These are phyloP conservation scores for Arge pagana DNA, from an alignment of 2,888 invertebrate species.

Conservation along the genomic window DNA sequence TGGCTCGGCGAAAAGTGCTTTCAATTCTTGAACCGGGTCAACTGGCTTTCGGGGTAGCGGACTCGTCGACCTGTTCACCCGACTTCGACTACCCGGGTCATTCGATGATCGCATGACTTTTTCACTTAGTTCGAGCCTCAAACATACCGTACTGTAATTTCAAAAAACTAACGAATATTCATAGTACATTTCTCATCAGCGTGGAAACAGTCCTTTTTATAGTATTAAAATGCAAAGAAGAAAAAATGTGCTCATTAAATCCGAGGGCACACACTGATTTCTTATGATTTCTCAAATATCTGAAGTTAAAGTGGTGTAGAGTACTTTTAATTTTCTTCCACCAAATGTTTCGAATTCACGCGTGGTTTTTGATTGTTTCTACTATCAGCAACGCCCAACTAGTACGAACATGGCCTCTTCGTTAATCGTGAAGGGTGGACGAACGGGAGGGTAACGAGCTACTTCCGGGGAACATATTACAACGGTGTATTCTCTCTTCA, in stretches of 20 bases:
- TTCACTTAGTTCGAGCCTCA: neutral
- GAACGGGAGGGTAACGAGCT: conserved; percentile 43
- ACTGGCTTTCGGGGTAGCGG: conserved; percentile 39
- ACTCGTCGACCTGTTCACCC: conserved; percentile 50
- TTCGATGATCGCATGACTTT: conserved; percentile 45
- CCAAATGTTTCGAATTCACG: conserved; percentile 2
- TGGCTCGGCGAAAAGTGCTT: conserved; percentile 45
- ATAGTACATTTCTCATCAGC: no score
- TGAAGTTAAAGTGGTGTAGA: no score
- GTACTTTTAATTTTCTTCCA: no score
- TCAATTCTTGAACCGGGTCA: conserved; percentile 47
- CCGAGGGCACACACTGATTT: no score
- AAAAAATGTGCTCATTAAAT: no score
- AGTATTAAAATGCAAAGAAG: no score
- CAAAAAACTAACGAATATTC: no score
- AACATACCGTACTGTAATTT: no score
- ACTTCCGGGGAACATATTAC: conserved; percentile 53
- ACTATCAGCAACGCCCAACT: neutral
- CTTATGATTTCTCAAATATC: no score
- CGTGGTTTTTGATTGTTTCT: neutral
- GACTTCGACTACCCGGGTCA: conserved; percentile 37
- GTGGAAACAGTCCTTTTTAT: no score
- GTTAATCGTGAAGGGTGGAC: conserved; percentile 49
- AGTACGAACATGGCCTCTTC: conserved; percentile 29
- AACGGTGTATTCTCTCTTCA: conserved; percentile 27